A percentile compares a stretch with the other conserved stretches of the same genome.
Conservation (phyloP, 2,113 vertebrate genomes). For the Vidua macroura region DNA sequence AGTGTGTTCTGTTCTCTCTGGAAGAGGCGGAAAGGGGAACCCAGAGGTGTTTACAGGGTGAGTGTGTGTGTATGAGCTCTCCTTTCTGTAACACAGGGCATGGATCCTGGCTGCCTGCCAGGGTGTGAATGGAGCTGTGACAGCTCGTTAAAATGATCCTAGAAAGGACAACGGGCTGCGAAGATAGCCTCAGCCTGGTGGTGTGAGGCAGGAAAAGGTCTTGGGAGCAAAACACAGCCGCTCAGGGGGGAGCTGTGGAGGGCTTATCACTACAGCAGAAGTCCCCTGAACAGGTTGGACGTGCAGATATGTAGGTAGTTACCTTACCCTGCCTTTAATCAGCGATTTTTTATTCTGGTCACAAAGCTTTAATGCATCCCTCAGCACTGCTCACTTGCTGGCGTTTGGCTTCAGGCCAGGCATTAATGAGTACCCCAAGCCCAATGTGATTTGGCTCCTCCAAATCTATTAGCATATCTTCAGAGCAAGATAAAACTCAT, state of each 20-base stretch:
- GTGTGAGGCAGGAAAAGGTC: background rate
- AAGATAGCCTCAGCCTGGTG: background rate
- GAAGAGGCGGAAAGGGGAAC: background rate
- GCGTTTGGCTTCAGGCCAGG: background rate
- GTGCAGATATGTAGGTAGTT: background rate
- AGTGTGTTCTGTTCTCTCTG: background rate
- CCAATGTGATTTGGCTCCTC: background rate
- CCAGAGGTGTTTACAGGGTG: background rate
- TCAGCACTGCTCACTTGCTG: background rate
- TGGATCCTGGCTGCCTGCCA: background rate
- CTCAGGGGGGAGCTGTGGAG: background rate
- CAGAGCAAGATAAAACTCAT: constrained; percentile 40
- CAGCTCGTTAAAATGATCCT: background rate
- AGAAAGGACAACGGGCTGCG: background rate
- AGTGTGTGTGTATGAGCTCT: background rate
- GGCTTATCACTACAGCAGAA: background rate
- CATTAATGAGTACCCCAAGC: constrained; percentile 24
- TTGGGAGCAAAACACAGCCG: background rate
- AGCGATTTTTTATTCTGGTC: background rate
- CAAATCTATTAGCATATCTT: constrained; percentile 38
- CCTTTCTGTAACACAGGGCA: background rate
- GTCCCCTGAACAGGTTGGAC: background rate
- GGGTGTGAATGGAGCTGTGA: background rate
- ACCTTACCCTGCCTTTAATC: background rate
- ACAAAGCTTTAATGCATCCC: background rate